Evolutionary conservation across 2,797 vertebrate species (phyloP).

Genomic region (Ibycter americanus): DNA sequence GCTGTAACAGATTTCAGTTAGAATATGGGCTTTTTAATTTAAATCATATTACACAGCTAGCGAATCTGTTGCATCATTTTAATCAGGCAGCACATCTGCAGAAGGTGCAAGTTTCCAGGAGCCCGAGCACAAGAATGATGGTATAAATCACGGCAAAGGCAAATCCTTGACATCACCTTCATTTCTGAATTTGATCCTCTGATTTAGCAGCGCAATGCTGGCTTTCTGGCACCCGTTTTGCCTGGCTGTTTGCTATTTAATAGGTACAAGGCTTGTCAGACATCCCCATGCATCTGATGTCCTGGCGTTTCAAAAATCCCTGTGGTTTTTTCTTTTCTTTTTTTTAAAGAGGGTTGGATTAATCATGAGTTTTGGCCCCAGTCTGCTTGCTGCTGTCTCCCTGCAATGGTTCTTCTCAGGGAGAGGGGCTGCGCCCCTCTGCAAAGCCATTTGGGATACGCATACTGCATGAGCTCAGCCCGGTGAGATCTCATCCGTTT

Average conservation of each 20-base stretch:
- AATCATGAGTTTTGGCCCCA: not conserved
- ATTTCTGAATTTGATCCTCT: not conserved
- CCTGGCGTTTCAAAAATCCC: not conserved
- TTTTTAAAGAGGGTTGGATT: not conserved
- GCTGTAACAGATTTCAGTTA: not conserved
- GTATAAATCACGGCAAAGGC: conserved; percentile 3
- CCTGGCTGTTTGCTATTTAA: not conserved
- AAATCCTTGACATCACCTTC: conserved; percentile 46
- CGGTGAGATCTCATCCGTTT: not conserved
- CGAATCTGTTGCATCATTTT: conserved; percentile 12
- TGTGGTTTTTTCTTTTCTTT: not conserved
- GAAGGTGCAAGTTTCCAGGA: conserved; percentile 54
- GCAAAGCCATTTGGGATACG: not conserved
- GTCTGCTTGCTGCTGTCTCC: not conserved
- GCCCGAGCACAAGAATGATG: not conserved
- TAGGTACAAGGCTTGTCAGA: not conserved
- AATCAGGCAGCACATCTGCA: conserved; percentile 49
- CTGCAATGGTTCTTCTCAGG: not conserved
- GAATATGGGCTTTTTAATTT: not conserved
- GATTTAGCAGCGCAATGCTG: not conserved
- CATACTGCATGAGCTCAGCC: not conserved
- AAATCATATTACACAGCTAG: not conserved
- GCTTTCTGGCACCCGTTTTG: not conserved
- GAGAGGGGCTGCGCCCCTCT: not conserved
- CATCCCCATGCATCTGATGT: not conserved